These are phyloP conservation scores for Periparus ater DNA, from an alignment of 2,797 vertebrate genomes.

Conservation along the genomic window DNA sequence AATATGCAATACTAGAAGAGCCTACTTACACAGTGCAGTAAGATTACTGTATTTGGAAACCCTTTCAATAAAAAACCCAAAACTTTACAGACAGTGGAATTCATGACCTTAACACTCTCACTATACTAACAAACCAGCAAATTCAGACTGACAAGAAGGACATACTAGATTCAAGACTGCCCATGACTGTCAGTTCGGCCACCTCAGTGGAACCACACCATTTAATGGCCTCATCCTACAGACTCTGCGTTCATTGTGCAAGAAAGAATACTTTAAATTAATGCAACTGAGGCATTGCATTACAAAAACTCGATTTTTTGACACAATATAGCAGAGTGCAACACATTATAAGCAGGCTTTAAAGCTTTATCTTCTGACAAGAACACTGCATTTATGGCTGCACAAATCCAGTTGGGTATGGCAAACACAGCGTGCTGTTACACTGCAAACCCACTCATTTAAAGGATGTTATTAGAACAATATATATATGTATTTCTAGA, in stretches of 20 bases:
- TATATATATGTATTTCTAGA: not conserved
- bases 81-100: not conserved
- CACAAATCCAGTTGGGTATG: not conserved
- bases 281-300: not conserved
- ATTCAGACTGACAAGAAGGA: not conserved
- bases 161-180: not conserved
- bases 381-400: not conserved
- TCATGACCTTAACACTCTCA: not conserved
- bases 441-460: not conserved
- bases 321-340: not conserved
- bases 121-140: not conserved
- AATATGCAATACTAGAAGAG: not conserved
- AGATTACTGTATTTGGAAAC: not conserved
- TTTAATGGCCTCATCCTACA: accelerated
- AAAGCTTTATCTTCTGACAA: not conserved
- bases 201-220: not conserved
- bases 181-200: not conserved
- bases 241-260: accelerated
- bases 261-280: not conserved
- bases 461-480: not conserved
- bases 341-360: not conserved
- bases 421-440: not conserved
- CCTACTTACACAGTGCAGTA: not conserved
- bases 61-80: not conserved
- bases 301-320: not conserved